phyloP scores from a whole-genome alignment of 2,113 vertebrate genomes.

The Rhinoptilus africanus region DNA sequence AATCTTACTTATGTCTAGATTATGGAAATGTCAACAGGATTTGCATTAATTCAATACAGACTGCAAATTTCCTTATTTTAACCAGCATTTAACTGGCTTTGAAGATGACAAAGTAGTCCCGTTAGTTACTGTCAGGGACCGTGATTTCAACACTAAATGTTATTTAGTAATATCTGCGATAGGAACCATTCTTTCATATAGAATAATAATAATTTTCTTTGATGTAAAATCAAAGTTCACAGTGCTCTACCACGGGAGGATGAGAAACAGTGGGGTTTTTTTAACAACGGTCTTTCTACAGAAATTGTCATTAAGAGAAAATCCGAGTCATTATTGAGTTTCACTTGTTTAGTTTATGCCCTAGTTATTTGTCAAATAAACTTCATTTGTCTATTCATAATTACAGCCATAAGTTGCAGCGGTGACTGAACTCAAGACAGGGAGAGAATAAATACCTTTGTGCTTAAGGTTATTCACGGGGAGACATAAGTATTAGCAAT shows the following conservation, averaged over 20 bases:
- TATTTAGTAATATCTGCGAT: neutral
- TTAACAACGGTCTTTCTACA: neutral
- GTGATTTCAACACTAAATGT: accelerated
- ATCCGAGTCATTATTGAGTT: neutral
- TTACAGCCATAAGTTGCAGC: neutral
- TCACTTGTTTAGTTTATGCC: neutral
- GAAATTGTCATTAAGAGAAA: neutral
- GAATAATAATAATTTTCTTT: neutral
- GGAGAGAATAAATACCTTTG: neutral
- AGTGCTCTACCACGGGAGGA: neutral
- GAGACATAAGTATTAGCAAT: neutral
- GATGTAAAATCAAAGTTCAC: neutral
- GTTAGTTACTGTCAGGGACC: neutral
- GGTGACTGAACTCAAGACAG: neutral
- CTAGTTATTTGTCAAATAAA: neutral
- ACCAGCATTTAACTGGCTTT: neutral
- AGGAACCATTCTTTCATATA: neutral
- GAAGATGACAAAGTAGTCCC: neutral
- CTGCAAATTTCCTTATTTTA: neutral
- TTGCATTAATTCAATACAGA: neutral
- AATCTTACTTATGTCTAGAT: neutral
- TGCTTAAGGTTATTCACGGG: neutral
- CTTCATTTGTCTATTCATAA: neutral
- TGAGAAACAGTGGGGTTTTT: neutral
- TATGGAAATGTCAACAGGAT: neutral